Base-by-base conservation (phyloP, 2,797 vertebrate genomes). In the Anisognathus igniventris region DNA sequence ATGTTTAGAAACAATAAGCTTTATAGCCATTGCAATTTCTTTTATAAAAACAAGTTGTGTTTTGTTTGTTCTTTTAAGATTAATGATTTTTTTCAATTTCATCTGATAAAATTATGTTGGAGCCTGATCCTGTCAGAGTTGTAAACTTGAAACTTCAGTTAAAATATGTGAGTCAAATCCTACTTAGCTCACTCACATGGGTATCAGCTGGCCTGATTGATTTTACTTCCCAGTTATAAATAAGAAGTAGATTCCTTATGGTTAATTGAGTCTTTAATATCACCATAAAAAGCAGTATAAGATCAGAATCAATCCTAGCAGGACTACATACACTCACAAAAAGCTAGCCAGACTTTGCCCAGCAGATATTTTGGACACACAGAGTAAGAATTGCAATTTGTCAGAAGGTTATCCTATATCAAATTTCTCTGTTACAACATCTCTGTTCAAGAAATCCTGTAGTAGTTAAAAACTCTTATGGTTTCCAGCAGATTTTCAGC, bases 221-320 rank as follows among this genome's bases (percentile, higher is more conserved):
- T 92, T 90, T 96, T 89, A 75, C 72, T 93, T 84, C 47, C 64
- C 31, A 42, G 65, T 88, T 92, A 91, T 91, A 93, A 95, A 95
- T 91, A 95, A 92, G 54, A 79, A 90, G 62, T 68, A 95, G 94
- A 93, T 95, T 96, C 64, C 77, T 94, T 88, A 88, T 73, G 67
- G 78, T 81, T 96, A 96, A 97, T 92, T 95, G 95, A 94, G 93
- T 95, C 93, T 90, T 95, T 94, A 94, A 90, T 93, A 96, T 90
- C 61, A 81, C 37, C 75, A 64, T 92, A 88, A 93, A 95, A 93
- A 95, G 39, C 40, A 78, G 40, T n/a, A 54, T 82, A 67, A 93
- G 80, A 88, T 93, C 86, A 93, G 73, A 95, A 92, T 92, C 89
- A 80, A n/a, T 35, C 72, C 58, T 85, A 86, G 31, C 6, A 50